Conservation (phyloP, 2,888 invertebrate genomes). For the Aphrophora alni region DNA sequence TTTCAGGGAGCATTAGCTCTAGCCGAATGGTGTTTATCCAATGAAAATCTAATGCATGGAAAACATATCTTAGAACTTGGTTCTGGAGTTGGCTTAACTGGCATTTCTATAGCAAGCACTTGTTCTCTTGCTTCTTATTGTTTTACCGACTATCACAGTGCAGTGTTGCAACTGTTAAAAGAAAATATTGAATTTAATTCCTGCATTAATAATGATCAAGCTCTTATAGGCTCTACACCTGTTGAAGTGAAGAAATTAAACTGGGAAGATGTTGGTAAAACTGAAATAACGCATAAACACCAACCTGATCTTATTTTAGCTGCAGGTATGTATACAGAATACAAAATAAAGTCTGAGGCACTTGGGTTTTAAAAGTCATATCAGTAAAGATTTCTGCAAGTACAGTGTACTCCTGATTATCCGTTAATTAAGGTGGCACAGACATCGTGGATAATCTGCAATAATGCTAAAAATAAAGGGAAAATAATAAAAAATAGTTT, state of each 20-base stretch:
- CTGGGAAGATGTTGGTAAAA: conserved; percentile 43
- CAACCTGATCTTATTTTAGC: conserved; percentile 49
- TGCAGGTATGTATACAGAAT: conserved; percentile 50
- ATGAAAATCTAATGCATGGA: conserved; percentile 60
- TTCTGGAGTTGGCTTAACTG: conserved; percentile 73
- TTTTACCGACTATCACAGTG: conserved; percentile 73
- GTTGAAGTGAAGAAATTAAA: conserved; percentile 43
- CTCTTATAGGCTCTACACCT: conserved; percentile 32
- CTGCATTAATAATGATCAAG: background rate
- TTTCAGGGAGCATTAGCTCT: conserved; percentile 71
- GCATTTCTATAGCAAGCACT: conserved; percentile 62
- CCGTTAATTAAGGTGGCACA: too few relatives aligned
- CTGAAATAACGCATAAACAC: background rate
- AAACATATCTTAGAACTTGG: conserved; percentile 76
- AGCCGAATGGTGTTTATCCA: conserved; percentile 71
- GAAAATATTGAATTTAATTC: conserved; percentile 63
- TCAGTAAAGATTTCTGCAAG: too few relatives aligned
- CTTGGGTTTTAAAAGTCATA: too few relatives aligned
- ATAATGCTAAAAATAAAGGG: too few relatives aligned
- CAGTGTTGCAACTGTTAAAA: conserved; percentile 67
- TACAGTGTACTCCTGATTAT: too few relatives aligned
- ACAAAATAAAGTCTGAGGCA: too few relatives aligned
- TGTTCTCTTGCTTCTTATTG: conserved; percentile 64
- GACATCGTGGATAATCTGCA: too few relatives aligned
- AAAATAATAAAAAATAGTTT: too few relatives aligned